Evolutionary conservation across 2,113 vertebrate species (phyloP), one percentile per base, ranked within the genome.

Genomic region (Caranx melampygus): DNA sequence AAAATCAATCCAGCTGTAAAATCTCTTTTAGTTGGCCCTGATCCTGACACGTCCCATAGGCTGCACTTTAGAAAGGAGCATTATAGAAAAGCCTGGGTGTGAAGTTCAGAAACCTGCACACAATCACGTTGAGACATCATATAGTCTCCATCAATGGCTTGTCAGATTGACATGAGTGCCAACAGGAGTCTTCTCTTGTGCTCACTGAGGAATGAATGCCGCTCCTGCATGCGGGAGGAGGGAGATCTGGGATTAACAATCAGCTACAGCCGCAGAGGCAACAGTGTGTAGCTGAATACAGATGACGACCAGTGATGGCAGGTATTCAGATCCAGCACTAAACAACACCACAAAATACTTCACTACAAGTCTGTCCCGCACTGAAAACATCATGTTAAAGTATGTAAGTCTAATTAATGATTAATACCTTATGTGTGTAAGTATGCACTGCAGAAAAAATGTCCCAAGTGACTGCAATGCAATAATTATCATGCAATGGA

Each of bases 131-230:
- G 85, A 44, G 70, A 61, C 70, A 64, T 66, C 26, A 70, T 70
- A 40, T 72, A 78, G 81, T 72, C 63, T 15, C 71, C 45, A 67
- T 78, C 83, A 67, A 78, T 26, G 73, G 78, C 81, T 60, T 63
- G 78, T 91, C 57, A 65, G 71, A 80, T 75, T 84, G 81, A 87
- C 79, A 81, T 61, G 77, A 78, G 71, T 69, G 74, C 76, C 75
- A 78, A 74, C 77, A 72, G 61, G 74, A 68, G 60, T 60, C 62
- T 82, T 49, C 54, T 71, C 40, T 31, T 76, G 77, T 79, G 79
- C 74, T 90, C 86, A 84, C 82, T 83, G 88, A 87, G 89, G 75
- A n/a, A 90, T 88, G 68, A 88, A 91, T 86, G 84, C n/a, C 16
- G 49, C 49, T 78, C 66, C 84, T 63, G 78, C 54, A 61, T 73